A percentile compares a stretch with the other conserved stretches of the same genome.
Evolutionary conservation across 2,113 vertebrate genomes (phyloP).

Genomic region (Coreoperca whiteheadi): DNA sequence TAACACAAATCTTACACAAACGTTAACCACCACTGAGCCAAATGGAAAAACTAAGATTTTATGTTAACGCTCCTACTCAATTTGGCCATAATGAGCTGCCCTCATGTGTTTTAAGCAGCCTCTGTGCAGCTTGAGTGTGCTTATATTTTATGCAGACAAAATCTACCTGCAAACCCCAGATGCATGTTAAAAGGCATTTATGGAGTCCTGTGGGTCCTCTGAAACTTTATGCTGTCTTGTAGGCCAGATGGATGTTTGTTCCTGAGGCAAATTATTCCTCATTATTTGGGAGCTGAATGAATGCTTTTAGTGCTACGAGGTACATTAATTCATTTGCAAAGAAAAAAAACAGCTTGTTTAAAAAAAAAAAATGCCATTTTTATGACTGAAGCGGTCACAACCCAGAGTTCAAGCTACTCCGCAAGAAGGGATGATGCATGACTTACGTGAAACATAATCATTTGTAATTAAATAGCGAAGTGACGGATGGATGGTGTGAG

Average conservation of each 20-base stretch:
- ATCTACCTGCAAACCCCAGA: conserved; percentile 26
- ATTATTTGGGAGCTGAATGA: conserved; percentile 54
- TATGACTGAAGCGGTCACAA: conserved; percentile 34
- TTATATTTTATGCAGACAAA: conserved; percentile 44
- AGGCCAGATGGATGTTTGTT: conserved; percentile 50
- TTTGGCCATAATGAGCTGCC: conserved; percentile 18
- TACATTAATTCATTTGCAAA: conserved; percentile 62
- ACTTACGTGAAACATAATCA: conserved; percentile 47
- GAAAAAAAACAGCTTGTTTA: conserved; percentile 9
- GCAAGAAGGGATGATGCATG: conserved; percentile 2
- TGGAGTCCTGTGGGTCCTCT: conserved; percentile 9
- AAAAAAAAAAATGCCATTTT: not conserved
- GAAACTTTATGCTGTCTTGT: conserved; percentile 48
- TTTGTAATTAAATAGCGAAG: conserved; percentile 51
- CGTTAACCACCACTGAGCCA: not conserved
- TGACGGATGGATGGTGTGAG: conserved; percentile 20
- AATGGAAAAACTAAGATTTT: not conserved
- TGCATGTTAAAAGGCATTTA: conserved; percentile 52
- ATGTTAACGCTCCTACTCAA: conserved; percentile 1
- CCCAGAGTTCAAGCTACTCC: conserved; percentile 14
- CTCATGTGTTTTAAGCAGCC: conserved; percentile 14
- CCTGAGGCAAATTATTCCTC: conserved; percentile 64
- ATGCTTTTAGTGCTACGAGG: conserved; percentile 71
- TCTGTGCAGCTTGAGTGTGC: not conserved
- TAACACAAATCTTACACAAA: not conserved